phyloP scores from a whole-genome alignment of 2,113 vertebrate species.

The Probosciger aterrimus region DNA sequence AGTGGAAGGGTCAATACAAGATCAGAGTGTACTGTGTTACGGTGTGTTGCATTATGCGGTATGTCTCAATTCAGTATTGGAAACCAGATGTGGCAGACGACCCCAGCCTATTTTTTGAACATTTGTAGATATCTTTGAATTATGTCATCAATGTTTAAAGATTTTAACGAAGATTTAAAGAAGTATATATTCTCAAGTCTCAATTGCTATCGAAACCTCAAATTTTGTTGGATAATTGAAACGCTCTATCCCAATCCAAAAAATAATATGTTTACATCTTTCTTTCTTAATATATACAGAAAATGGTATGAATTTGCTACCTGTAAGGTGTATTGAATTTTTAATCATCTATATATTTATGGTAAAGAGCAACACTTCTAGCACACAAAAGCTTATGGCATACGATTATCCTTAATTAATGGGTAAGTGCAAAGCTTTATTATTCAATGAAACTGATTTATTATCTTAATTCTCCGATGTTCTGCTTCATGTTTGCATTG shows the following conservation, averaged over 20 bases:
- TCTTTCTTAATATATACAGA: not conserved
- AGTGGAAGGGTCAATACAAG: constrained; percentile 55
- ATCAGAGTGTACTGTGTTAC: constrained; percentile 40
- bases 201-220: not conserved
- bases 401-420: constrained; percentile 79
- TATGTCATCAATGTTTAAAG: constrained; percentile 26
- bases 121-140: constrained; percentile 23
- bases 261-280: constrained; percentile 9
- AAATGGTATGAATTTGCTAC: constrained; percentile 5
- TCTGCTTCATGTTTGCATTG: constrained; percentile 70
- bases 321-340: constrained; percentile 67
- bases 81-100: constrained; percentile 34
- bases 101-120: constrained; percentile 11
- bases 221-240: constrained; percentile 21
- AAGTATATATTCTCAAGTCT: not conserved
- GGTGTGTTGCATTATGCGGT: not conserved
- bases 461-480: constrained; percentile 74
- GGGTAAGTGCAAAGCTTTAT: constrained; percentile 73
- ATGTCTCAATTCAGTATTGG: constrained; percentile 29
- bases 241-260: not conserved
- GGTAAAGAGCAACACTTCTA: constrained; percentile 65
- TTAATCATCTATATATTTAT: constrained; percentile 69
- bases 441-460: constrained; percentile 77
- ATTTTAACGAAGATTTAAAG: constrained; percentile 5
- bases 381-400: constrained; percentile 73